These are phyloP conservation scores for Tillus elongatus DNA, from an alignment of 2,888 invertebrate species.

Conservation along the genomic window DNA sequence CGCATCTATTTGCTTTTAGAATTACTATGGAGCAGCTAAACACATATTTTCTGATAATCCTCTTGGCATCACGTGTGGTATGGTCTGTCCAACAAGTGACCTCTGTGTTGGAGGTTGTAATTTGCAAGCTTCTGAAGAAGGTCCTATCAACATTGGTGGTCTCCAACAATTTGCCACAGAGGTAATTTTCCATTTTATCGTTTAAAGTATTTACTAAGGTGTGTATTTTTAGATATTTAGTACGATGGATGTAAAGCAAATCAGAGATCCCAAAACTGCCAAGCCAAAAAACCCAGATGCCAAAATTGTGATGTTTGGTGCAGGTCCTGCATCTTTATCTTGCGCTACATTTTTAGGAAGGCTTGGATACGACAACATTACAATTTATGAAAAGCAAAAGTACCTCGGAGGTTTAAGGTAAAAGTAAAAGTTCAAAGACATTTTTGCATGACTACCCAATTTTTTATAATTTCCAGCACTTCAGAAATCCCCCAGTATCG, in stretches of 20 bases:
- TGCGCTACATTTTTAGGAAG: slow-evolving; percentile 94
- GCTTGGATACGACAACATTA: slow-evolving; percentile 83
- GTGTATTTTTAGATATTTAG: slow-evolving; percentile 78
- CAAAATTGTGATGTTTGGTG: slow-evolving; percentile 83
- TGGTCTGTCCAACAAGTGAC: slow-evolving; percentile 99
- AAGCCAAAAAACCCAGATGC: slow-evolving; percentile 49
- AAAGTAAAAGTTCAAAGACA: not conserved
- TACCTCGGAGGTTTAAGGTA: slow-evolving; percentile 87
- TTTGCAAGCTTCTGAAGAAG: slow-evolving; percentile 90
- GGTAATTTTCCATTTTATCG: slow-evolving; percentile 42
- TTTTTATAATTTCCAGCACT: slow-evolving; percentile 51
- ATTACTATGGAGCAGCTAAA: slow-evolving; percentile 96
- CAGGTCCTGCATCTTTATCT: slow-evolving; percentile 92
- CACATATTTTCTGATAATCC: slow-evolving; percentile 97
- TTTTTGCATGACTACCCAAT: slow-evolving; percentile 1
- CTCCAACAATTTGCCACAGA: slow-evolving; percentile 96
- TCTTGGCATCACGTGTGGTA: slow-evolving; percentile 87
- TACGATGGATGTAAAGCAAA: slow-evolving; percentile 86
- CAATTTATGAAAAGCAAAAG: slow-evolving; percentile 82
- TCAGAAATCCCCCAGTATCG: slow-evolving; percentile 97
- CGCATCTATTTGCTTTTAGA: slow-evolving; percentile 53
- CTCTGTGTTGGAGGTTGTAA: slow-evolving; percentile 98
- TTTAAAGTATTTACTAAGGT: slow-evolving; percentile 6
- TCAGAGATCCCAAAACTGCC: slow-evolving; percentile 62
- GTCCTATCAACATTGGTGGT: slow-evolving; percentile 97